phyloP scores from a whole-genome alignment of 37 sponge, comb jelly and placozoan genomes.

The Mnemiopsis leidyi region DNA sequence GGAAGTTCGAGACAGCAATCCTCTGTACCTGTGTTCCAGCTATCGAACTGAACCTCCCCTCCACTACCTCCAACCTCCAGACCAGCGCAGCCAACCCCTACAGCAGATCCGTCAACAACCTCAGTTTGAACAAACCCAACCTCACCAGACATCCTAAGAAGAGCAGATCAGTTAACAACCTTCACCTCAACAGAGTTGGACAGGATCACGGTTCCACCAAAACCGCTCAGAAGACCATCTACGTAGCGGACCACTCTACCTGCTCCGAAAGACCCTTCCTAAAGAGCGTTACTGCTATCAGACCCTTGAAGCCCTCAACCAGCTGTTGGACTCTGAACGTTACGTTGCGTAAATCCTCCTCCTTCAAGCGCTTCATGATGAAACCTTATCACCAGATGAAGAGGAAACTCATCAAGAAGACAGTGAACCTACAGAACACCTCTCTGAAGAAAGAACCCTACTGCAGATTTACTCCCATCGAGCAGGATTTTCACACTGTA shows the following conservation, averaged over 20 bases:
- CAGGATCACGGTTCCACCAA: too few relatives aligned
- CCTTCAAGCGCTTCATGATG: neutral
- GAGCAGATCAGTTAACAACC: neutral
- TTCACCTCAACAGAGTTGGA: neutral
- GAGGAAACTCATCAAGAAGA: neutral
- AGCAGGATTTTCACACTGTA: neutral
- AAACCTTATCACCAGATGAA: neutral
- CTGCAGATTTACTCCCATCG: neutral
- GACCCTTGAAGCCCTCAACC: neutral
- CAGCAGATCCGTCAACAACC: neutral
- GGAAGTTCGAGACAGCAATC: slow-evolving; percentile 51
- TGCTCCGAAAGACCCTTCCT: neutral
- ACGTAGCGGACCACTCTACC: neutral
- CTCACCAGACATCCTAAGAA: neutral
- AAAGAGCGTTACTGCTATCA: neutral
- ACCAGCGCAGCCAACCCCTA: neutral
- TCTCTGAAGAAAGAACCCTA: neutral
- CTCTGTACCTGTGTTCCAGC: slow-evolving; percentile 41
- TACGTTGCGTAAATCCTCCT: neutral
- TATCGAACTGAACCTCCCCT: too few relatives aligned
- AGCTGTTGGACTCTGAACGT: neutral
- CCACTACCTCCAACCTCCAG: neutral
- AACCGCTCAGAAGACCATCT: neutral
- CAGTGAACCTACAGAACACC: neutral
- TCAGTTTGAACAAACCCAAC: neutral